Evolutionary conservation across 2,888 invertebrate species (phyloP).

Genomic region (Polydrusus pterygomalis): DNA sequence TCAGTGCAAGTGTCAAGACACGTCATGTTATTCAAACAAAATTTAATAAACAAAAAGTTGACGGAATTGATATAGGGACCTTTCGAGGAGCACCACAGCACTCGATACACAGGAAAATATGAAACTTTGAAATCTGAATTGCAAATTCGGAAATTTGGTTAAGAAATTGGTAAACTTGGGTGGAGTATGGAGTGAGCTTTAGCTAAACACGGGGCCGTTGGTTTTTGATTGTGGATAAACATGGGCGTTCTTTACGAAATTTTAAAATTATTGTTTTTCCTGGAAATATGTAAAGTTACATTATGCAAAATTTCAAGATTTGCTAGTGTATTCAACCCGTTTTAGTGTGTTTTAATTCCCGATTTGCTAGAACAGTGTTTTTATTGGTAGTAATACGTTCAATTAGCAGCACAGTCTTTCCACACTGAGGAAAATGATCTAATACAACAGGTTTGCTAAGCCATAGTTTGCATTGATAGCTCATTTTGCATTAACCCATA

Average conservation of each 20-base stretch:
- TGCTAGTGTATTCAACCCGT: no score
- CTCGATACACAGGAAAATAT: conserved; percentile 11
- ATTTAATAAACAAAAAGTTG: conserved; percentile 34
- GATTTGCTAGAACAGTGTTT: no score
- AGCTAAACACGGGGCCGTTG: conserved; percentile 5
- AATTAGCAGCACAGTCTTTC: no score
- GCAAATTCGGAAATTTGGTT: conserved; percentile 30
- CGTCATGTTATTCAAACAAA: not conserved
- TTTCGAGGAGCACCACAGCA: not conserved
- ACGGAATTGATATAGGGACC: not conserved
- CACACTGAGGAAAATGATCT: no score
- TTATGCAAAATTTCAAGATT: no score
- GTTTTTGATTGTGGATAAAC: not conserved
- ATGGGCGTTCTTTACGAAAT: not conserved
- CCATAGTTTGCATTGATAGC: no score
- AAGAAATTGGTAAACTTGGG: conserved; percentile 23
- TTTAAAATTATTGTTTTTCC: no score
- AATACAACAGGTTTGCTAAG: no score
- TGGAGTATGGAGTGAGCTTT: conserved; percentile 12
- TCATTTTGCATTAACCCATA: no score
- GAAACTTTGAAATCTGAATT: conserved; percentile 25
- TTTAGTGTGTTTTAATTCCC: no score
- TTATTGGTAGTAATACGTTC: no score
- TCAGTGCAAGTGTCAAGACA: conserved; percentile 26
- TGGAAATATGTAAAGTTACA: no score